Evolutionary conservation across 2,797 vertebrate genomes (phyloP).

Genomic region (Syngnathus rostellatus): DNA sequence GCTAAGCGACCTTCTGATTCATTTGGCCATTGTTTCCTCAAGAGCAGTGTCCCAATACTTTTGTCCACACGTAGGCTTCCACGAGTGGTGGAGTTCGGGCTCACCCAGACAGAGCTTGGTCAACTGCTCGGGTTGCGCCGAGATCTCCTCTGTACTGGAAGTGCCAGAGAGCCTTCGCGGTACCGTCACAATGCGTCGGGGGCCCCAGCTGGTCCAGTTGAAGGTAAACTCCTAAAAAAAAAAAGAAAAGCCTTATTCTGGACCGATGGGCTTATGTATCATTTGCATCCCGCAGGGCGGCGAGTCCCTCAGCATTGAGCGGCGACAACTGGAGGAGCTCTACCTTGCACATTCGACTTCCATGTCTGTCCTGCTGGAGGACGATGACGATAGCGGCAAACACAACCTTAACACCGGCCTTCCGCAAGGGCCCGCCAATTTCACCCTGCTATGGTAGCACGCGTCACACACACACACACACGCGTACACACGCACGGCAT

Average conservation of each 20-base stretch:
- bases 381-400: conserved; percentile 30
- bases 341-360: conserved; percentile 60
- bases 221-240: conserved; percentile 66
- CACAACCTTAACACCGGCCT: conserved; percentile 41
- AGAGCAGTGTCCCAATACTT: neutral
- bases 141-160: conserved; percentile 63
- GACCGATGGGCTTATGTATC: neutral
- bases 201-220: conserved; percentile 77
- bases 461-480: neutral
- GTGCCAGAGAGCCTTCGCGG: conserved; percentile 55
- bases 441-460: conserved; percentile 70
- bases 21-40: neutral
- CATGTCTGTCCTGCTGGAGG: conserved; percentile 62
- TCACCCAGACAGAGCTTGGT: conserved; percentile 49
- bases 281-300: conserved; percentile 51
- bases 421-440: conserved; percentile 67
- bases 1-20: neutral
- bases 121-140: conserved; percentile 72
- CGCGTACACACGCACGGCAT: too few relatives aligned
- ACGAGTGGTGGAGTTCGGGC: conserved; percentile 66
- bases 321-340: conserved; percentile 69
- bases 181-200: conserved; percentile 58
- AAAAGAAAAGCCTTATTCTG: too few relatives aligned
- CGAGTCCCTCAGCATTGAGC: conserved; percentile 57
- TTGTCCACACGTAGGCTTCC: conserved; percentile 53